Base-by-base conservation (phyloP, 1,140 invertebrate genomes). In the Holcopasites calliopsidis region DNA sequence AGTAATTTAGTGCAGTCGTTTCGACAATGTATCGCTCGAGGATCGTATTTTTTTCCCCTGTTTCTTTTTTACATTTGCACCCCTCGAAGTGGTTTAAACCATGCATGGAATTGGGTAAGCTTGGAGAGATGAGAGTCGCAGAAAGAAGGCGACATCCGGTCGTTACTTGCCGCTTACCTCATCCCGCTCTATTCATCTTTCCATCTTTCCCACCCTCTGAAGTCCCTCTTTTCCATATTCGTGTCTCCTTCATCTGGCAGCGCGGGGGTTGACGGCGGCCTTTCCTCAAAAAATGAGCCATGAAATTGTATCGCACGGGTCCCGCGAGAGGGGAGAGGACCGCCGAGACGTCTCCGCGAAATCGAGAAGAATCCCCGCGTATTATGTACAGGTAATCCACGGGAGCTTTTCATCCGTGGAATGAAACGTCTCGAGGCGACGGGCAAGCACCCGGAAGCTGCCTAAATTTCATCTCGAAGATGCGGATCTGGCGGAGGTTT, bases 301-400 rank as follows among this genome's bases (percentile, higher is more conserved):
- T 76, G 77, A 85, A 80, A 84, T 80, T 76, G 78, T 84, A 72
- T 78, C 71, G 42, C 64, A 54, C 54, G 72, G 57, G 47, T 26
- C 8, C n/a, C 8, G 60, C 16, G 28, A 21, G 50, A 44, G 68
- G 61, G 47, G 26, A 33, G 18, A 61, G 73, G 72, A 75, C 79
- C 77, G 26, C 38, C 18, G 64, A 73, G 82, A 80, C 76, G 44
- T 57, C 76, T 57, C 31, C 49, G 38, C 60, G 62, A 42, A 60
- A 54, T 65, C 60, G 57, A 58, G 10, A 26, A 47, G 65, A 57
- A 77, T 77, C 74, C 61, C 31, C 50, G 52, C 49, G 74, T 80
- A 80, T 85, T 85, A 82, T 72, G 80, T 74, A 69, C 77, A 83
- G 73, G 76, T 86, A 83, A 83, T 78, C 80, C 83, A 54, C 44